Base-by-base conservation (phyloP, 2,888 invertebrate species). In the Malthinus seriepunctatus region DNA sequence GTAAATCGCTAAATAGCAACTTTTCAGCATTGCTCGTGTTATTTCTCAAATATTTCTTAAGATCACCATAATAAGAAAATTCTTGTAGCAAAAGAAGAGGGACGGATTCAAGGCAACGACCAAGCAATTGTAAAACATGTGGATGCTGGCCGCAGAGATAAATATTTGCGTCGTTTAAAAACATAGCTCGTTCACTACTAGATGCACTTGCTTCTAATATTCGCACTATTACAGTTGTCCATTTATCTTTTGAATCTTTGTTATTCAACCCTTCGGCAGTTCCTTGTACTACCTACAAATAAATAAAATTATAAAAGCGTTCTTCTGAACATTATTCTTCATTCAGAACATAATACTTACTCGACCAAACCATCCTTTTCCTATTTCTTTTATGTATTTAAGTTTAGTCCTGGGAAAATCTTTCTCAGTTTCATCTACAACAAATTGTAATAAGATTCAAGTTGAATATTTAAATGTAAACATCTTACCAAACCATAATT, bases 291-390 rank as follows among this genome's bases (percentile, higher is more conserved):
- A 91, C 91, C 87, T 90, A 69, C 39, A 71, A 68, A 37, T 49
- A 54, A 55, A 15, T 53, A 33, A 45, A 34, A 44, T 42, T 51
- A 35, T 55, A 55, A 51, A 32, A 58, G 39, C 23, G 5, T 3
- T 23, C 23, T 23, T 44, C 9, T 8, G 7, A 42, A 15, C 5
- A 0, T 23, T 11, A 15, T 8, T 65, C 64, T 76, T 73, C n/a
- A n/a, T n/a, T n/a, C 9, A 23, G 7, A 42, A 15, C 5, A 0
- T 23, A 42, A 15, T 8, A 66, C 64, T 76, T 73, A 85, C 86
- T 76, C 84, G 88, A 52, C 93, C 93, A 78, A 93, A 94, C 92
- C 93, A 93, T 38, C 93, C 92, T 64, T 86, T 84, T 1, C 91
- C 92, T 58, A 93, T 83, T 79, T 93, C 92, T 70, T 88, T 85